These are phyloP conservation scores for Mus caroli DNA, from an alignment of 2,797 vertebrate species.

Conservation along the genomic window DNA sequence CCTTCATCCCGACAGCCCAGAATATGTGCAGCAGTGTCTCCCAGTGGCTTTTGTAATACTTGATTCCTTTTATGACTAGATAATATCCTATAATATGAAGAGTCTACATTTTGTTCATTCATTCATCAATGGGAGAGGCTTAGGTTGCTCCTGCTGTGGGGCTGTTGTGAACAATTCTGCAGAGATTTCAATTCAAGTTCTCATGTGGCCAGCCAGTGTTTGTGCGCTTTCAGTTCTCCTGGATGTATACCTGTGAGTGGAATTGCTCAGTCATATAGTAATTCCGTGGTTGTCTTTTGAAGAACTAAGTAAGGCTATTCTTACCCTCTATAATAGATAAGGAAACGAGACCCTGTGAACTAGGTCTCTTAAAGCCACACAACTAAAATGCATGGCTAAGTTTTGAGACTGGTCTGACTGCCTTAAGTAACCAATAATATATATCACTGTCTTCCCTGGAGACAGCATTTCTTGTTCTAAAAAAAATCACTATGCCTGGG, in stretches of 20 bases:
- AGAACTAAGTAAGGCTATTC: conserved; percentile 32
- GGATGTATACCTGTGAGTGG: neutral
- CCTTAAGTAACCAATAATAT: neutral
- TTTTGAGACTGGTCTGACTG: neutral
- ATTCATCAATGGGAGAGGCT: neutral
- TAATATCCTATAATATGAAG: neutral
- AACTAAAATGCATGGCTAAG: neutral
- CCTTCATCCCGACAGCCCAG: neutral
- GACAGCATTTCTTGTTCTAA: conserved; percentile 28
- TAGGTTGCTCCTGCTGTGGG: neutral
- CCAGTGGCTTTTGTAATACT: neutral
- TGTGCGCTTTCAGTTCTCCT: conserved; percentile 40
- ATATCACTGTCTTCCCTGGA: neutral
- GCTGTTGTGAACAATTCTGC: neutral
- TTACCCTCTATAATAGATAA: conserved; percentile 25
- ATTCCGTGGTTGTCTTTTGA: conserved; percentile 42
- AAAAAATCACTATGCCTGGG: neutral
- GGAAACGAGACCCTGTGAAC: conserved; percentile 18
- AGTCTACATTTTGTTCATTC: neutral
- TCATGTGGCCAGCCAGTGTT: neutral
- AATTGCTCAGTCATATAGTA: neutral
- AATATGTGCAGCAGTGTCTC: neutral
- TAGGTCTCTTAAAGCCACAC: neutral
- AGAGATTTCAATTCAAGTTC: neutral
- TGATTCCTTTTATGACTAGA: neutral